phyloP scores from a whole-genome alignment of 1,140 invertebrate genomes.

The Drosophila cardini region DNA sequence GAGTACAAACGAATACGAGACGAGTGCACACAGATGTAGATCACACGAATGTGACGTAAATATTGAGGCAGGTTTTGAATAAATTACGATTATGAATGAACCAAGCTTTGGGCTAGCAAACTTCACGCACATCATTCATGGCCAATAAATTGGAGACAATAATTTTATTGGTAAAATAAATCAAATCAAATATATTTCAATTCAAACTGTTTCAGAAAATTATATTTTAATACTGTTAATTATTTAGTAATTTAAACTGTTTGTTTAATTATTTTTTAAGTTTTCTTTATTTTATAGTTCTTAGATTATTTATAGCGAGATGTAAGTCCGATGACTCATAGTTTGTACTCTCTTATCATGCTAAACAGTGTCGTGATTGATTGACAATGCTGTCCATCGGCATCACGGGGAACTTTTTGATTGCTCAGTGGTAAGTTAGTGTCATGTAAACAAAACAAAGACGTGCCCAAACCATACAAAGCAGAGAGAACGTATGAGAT shows the following conservation, averaged over 20 bases:
- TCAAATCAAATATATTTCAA: background rate
- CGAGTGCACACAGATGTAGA: slow-evolving; percentile 13
- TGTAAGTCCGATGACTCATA: background rate
- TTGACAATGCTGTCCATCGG: slow-evolving; percentile 48
- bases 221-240: background rate
- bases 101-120: background rate
- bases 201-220: background rate
- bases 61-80: slow-evolving; percentile 52
- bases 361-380: slow-evolving; percentile 29
- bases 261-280: background rate
- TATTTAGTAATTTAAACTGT: background rate
- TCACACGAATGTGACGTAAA: slow-evolving; percentile 10
- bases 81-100: slow-evolving; percentile 20
- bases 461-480: slow-evolving; percentile 10
- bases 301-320: background rate
- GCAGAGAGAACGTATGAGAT: background rate
- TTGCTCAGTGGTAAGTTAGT: background rate
- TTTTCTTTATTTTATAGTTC: background rate
- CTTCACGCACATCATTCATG: background rate
- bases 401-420: slow-evolving; percentile 37
- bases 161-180: background rate
- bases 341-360: slow-evolving; percentile 8
- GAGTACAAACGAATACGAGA: background rate
- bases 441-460: slow-evolving; percentile 56
- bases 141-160: background rate